Percentiles rank a stretch among this genome's conserved stretches.
phyloP scores from a whole-genome alignment of 2,113 vertebrate genomes.

The Falco punctatus region DNA sequence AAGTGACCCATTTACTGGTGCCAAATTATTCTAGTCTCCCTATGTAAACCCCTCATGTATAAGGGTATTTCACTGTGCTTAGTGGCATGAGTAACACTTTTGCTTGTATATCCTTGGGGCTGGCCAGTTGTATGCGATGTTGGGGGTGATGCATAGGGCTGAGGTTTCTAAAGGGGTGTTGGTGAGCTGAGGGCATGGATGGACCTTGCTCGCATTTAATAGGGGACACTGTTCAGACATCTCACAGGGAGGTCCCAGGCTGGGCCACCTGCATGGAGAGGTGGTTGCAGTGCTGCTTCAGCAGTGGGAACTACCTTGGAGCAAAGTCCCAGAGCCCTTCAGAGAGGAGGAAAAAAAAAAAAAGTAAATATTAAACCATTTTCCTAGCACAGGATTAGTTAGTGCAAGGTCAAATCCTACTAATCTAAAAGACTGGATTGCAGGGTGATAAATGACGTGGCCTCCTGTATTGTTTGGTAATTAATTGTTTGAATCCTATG shows the following conservation, averaged over 20 bases:
- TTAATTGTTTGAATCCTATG: conserved; percentile 38
- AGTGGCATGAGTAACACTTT: rapidly evolving
- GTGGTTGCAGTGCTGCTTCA: not conserved
- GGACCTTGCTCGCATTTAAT: too few relatives aligned
- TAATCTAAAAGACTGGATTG: not conserved
- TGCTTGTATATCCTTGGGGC: not conserved
- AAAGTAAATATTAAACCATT: not conserved
- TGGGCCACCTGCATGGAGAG: not conserved
- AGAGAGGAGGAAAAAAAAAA: rapidly evolving
- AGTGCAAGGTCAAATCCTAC: not conserved
- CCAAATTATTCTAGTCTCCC: not conserved
- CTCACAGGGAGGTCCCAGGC: not conserved
- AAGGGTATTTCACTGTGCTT: not conserved
- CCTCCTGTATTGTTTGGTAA: conserved; percentile 29
- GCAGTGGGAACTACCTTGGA: not conserved
- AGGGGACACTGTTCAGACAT: rapidly evolving
- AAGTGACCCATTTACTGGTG: not conserved
- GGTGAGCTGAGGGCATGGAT: not conserved
- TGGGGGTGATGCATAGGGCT: not conserved
- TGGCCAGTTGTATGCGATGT: rapidly evolving
- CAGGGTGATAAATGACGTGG: not conserved
- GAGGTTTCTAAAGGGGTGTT: not conserved
- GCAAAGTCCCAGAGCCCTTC: not conserved
- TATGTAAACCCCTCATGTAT: rapidly evolving
- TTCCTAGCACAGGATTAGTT: not conserved